These are phyloP conservation scores for Helicoverpa assulta DNA, from an alignment of 2,888 invertebrate genomes.

Conservation along the genomic window DNA sequence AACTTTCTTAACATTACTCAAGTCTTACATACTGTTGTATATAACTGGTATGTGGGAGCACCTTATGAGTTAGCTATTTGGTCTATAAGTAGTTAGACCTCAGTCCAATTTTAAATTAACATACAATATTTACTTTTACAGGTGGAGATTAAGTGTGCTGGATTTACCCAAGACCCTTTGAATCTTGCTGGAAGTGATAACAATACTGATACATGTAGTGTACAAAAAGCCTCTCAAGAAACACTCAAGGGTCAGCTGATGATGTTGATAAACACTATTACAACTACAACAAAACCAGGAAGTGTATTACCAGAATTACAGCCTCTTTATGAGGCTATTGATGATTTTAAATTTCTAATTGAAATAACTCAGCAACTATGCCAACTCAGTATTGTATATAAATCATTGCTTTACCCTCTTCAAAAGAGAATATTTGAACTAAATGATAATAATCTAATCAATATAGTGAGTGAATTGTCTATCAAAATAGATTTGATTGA, in stretches of 20 bases:
- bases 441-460: conserved; percentile 66
- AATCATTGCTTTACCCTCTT: conserved; percentile 77
- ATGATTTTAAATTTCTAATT: conserved; percentile 75
- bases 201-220: conserved; percentile 56
- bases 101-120: too few species aligned
- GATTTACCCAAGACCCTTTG: conserved; percentile 49
- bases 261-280: conserved; percentile 66
- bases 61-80: too few species aligned
- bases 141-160: conserved; percentile 59
- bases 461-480: conserved; percentile 74
- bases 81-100: too few species aligned
- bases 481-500: conserved; percentile 85
- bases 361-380: conserved; percentile 74
- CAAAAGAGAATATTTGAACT: conserved; percentile 76
- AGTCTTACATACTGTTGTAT: too few species aligned
- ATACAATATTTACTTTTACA: conserved; percentile 31
- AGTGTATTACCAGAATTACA: conserved; percentile 73
- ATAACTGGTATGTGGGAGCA: too few species aligned
- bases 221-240: conserved; percentile 75
- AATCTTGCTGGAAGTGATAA: conserved; percentile 42
- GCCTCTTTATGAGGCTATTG: conserved; percentile 77
- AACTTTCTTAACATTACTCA: too few species aligned
- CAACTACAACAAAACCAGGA: conserved; percentile 63
- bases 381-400: conserved; percentile 74
- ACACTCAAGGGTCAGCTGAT: conserved; percentile 75